These are phyloP conservation scores for Aporophyla nigra DNA, from an alignment of 2,888 invertebrate species.

Conservation along the genomic window DNA sequence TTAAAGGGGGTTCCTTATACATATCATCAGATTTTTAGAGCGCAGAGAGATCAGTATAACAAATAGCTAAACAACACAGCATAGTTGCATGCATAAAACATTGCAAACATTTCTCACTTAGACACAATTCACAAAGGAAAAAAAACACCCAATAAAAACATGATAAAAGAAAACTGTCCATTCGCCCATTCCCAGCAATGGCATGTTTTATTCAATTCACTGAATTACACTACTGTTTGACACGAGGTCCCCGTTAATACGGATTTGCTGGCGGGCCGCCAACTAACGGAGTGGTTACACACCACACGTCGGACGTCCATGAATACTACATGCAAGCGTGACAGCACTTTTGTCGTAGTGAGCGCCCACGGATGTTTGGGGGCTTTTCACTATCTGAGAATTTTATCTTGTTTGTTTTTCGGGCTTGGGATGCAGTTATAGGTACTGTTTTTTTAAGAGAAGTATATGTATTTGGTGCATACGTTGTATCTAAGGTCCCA, in stretches of 20 bases:
- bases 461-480: background rate
- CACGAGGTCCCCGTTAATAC: constrained; percentile 70
- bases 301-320: constrained; percentile 58
- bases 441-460: background rate
- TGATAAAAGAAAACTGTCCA: constrained; percentile 30
- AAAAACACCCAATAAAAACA: constrained; percentile 34
- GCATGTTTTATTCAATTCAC: constrained; percentile 41
- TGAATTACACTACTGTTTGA: constrained; percentile 74
- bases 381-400: constrained; percentile 49
- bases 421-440: constrained; percentile 2
- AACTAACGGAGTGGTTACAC: constrained; percentile 71
- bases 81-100: background rate
- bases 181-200: constrained; percentile 28
- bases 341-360: constrained; percentile 63
- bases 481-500: accelerated
- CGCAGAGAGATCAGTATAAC: background rate
- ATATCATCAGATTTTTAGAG: background rate
- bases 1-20: no score
- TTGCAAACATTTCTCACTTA: background rate
- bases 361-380: constrained; percentile 50
- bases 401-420: constrained; percentile 53
- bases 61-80: background rate
- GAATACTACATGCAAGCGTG: constrained; percentile 66
- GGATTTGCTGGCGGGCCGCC: constrained; percentile 83
- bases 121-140: background rate